Conservation (phyloP, 1,140 invertebrate genomes). For the Apis cerana region DNA sequence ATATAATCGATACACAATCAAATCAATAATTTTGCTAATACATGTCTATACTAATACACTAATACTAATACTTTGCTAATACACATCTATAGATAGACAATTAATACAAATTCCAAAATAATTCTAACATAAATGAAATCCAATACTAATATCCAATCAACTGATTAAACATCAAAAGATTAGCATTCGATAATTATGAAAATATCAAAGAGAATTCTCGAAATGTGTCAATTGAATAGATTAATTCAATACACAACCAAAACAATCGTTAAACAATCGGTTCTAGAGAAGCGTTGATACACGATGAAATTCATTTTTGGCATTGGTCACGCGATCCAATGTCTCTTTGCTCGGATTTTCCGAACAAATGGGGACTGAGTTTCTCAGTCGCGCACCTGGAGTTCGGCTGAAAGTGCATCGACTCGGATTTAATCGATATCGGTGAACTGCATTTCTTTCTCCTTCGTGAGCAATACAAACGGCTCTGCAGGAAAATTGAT, state of each 20-base stretch:
- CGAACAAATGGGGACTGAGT: not conserved
- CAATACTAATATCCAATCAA: too few relatives aligned
- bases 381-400: constrained; percentile 24
- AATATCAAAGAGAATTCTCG: not conserved
- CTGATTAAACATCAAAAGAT: too few relatives aligned
- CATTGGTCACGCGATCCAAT: not conserved
- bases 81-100: too few relatives aligned
- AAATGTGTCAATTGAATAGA: not conserved
- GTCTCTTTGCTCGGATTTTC: constrained; percentile 10
- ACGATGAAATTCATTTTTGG: constrained; percentile 26
- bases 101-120: too few relatives aligned
- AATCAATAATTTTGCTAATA: too few relatives aligned
- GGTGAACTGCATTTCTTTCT: constrained; percentile 27
- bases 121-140: too few relatives aligned
- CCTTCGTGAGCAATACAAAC: constrained; percentile 42
- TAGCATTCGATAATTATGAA: not conserved
- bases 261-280: constrained; percentile 18
- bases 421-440: constrained; percentile 50
- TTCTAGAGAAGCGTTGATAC: constrained; percentile 12
- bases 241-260: constrained; percentile 20
- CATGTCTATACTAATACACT: too few relatives aligned
- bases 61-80: too few relatives aligned
- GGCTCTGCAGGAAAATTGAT: constrained; percentile 40
- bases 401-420: not conserved
- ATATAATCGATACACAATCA: too few relatives aligned